Percentiles rank a stretch among this genome's conserved stretches.
Evolutionary conservation across 2,797 vertebrate species (phyloP).

Genomic region (Neopelma chrysocephalum): DNA sequence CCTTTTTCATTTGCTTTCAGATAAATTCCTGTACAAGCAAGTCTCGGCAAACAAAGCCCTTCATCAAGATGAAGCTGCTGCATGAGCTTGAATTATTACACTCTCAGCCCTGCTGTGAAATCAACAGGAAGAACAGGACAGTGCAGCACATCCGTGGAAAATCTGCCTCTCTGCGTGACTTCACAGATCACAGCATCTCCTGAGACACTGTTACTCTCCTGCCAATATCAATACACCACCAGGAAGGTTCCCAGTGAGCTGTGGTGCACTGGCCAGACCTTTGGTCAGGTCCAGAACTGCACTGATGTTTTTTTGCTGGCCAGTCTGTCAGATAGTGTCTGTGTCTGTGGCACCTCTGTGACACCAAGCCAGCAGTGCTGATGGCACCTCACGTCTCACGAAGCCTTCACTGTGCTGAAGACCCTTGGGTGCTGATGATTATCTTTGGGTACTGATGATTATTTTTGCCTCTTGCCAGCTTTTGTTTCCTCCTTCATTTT

Average conservation of each 20-base stretch:
- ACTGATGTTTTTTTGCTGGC: not conserved
- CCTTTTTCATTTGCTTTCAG: not conserved
- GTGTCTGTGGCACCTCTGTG: not conserved
- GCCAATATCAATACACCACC: not conserved
- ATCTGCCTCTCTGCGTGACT: not conserved
- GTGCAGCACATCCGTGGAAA: not conserved
- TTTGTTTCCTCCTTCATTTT: not conserved
- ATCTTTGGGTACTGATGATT: not conserved
- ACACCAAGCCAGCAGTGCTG: not conserved
- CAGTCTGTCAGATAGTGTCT: not conserved
- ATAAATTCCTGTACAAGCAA: not conserved
- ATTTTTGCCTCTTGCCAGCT: not conserved
- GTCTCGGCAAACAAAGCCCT: not conserved
- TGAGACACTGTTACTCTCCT: not conserved
- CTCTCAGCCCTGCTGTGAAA: not conserved
- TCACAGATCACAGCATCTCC: not conserved
- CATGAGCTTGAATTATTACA: not conserved
- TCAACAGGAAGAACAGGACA: not conserved
- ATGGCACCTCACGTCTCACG: accelerated
- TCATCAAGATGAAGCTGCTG: not conserved
- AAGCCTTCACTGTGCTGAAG: not conserved
- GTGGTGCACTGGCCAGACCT: not conserved
- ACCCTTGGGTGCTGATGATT: not conserved
- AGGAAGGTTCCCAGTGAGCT: not conserved
- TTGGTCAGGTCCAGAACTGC: not conserved